Evolutionary conservation across 1,140 invertebrate species (phyloP).

Genomic region (Sarcophaga bullata): DNA sequence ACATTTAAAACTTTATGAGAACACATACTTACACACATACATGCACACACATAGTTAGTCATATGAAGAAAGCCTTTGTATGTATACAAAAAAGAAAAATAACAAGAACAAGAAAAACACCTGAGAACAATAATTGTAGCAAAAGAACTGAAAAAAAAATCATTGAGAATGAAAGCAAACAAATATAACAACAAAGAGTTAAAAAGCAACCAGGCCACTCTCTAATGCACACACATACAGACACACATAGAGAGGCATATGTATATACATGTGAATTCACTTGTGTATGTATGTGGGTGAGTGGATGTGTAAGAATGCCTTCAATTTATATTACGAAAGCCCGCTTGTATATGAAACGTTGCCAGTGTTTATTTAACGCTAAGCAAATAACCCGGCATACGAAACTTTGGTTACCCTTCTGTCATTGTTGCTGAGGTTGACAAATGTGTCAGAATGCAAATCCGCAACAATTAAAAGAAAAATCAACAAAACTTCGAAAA

Average conservation of each 20-base stretch:
- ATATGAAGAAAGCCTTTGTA: too few species aligned
- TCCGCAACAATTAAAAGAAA: constrained; percentile 66
- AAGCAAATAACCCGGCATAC: constrained; percentile 45
- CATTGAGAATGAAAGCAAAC: neutral
- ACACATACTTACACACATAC: too few species aligned
- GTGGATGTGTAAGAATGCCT: neutral
- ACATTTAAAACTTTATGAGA: neutral
- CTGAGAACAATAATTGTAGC: too few species aligned
- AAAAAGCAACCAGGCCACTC: neutral
- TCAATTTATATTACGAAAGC: too few species aligned
- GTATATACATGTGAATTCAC: too few species aligned
- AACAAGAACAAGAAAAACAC: too few species aligned
- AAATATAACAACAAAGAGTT: neutral
- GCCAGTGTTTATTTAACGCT: constrained; percentile 35
- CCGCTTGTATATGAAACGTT: neutral
- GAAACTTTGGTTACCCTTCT: constrained; percentile 49
- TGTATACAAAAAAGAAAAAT: too few species aligned
- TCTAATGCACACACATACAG: too few species aligned
- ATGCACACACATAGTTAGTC: too few species aligned
- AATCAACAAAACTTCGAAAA: constrained; percentile 59
- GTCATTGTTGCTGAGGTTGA: constrained; percentile 58
- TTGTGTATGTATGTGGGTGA: neutral
- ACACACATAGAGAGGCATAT: too few species aligned
- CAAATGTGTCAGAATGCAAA: constrained; percentile 66
- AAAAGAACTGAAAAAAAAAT: neutral